phyloP scores from a whole-genome alignment of 1,140 invertebrate species.

The Nilaparvata lugens region DNA sequence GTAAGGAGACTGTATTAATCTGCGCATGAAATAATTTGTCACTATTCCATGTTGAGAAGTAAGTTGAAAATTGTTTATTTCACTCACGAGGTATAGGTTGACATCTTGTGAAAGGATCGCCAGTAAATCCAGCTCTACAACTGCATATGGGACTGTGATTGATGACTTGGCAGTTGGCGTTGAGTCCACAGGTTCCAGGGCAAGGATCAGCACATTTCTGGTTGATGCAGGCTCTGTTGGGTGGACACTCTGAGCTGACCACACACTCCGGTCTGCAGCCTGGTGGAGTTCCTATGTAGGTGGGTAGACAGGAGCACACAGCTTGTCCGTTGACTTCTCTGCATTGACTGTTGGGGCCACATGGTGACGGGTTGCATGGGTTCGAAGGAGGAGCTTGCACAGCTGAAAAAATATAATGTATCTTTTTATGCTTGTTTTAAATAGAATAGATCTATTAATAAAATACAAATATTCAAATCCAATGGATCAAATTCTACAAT shows the following conservation, averaged over 20 bases:
- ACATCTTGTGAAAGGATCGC: conserved; percentile 48
- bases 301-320: conserved; percentile 40
- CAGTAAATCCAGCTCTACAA: conserved; percentile 42
- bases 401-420: conserved; percentile 16
- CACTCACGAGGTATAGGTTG: conserved; percentile 37
- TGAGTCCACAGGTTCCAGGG: conserved; percentile 42
- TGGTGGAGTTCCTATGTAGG: conserved; percentile 38
- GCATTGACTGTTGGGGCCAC: conserved; percentile 52
- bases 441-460: too few relatives aligned
- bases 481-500: too few relatives aligned
- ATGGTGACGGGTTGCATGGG: conserved; percentile 57
- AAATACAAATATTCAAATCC: too few relatives aligned
- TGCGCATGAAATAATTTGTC: too few relatives aligned
- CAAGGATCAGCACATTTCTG: conserved; percentile 43
- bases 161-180: conserved; percentile 45
- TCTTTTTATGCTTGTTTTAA: too few relatives aligned
- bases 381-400: conserved; percentile 28
- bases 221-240: conserved; percentile 40
- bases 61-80: conserved; percentile 23
- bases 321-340: conserved; percentile 38
- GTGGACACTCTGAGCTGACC: conserved; percentile 39
- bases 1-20: too few relatives aligned
- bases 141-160: conserved; percentile 46
- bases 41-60: conserved; percentile 35
- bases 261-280: conserved; percentile 42